Conservation (phyloP, 2,888 invertebrate species). For the Aphidoletes aphidimyza region DNA sequence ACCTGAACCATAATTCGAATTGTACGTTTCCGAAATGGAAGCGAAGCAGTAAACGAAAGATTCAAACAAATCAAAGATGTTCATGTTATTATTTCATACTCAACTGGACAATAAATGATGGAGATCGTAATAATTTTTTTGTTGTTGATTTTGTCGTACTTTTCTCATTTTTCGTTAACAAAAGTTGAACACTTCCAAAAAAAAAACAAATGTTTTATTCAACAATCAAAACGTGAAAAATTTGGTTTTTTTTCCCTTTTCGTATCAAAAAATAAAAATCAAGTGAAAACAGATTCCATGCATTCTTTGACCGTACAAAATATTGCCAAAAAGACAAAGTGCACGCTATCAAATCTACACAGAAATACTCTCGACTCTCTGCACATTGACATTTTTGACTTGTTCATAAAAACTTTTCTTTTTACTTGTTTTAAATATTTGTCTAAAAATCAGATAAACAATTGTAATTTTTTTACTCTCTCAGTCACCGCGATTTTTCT, state of each 20-base stretch:
- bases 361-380: not conserved
- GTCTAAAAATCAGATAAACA: constrained; percentile 27
- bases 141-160: no score
- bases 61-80: no score
- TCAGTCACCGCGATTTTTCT: not conserved
- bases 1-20: not conserved
- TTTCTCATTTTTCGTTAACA: no score
- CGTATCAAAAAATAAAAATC: constrained; percentile 33
- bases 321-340: not conserved
- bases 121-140: no score
- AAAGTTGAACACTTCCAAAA: not conserved
- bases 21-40: no score
- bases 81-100: no score
- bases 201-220: not conserved
- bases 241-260: not conserved
- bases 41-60: no score
- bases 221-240: not conserved
- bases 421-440: constrained; percentile 16
- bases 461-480: not conserved
- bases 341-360: not conserved
- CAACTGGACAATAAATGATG: no score
- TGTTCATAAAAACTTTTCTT: not conserved
- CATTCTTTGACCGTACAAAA: not conserved
- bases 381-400: not conserved
- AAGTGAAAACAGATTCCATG: not conserved